Conservation (phyloP, 2,113 vertebrate genomes). For the Hiodon alosoides region DNA sequence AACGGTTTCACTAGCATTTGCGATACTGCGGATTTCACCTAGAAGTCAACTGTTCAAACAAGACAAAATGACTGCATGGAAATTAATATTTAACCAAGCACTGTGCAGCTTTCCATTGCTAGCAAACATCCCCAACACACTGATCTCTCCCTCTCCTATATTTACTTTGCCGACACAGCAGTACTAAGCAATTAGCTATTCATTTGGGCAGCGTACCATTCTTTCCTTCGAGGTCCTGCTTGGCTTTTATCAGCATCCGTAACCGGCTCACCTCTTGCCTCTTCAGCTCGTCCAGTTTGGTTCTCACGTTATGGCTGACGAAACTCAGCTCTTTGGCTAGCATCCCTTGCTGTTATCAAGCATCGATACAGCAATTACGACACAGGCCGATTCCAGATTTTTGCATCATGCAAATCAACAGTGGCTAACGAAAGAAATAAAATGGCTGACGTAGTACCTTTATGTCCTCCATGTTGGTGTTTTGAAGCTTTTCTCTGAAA, state of each 20-base stretch:
- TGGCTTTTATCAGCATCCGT: constrained; percentile 90
- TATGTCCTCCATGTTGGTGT: constrained; percentile 96
- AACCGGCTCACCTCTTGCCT: constrained; percentile 89
- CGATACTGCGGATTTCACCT: neutral
- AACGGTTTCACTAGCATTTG: too few relatives aligned
- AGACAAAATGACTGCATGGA: neutral
- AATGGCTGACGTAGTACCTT: constrained; percentile 66
- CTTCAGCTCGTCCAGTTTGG: constrained; percentile 90
- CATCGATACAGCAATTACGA: too few relatives aligned
- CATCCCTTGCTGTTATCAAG: constrained; percentile 74
- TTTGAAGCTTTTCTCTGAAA: constrained; percentile 96
- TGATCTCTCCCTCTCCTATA: neutral
- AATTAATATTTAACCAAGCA: neutral
- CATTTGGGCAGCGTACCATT: constrained; percentile 49
- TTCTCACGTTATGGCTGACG: constrained; percentile 91
- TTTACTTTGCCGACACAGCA: too few relatives aligned
- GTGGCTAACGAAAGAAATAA: neutral
- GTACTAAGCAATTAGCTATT: too few relatives aligned
- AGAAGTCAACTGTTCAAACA: neutral
- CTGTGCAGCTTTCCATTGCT: too few relatives aligned
- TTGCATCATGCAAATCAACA: too few relatives aligned
- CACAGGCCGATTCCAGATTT: too few relatives aligned
- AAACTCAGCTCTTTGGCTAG: constrained; percentile 93
- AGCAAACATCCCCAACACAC: too few relatives aligned
- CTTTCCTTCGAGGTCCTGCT: constrained; percentile 84